Conservation (phyloP, 2,888 invertebrate genomes). For the Reticulitermes lucifugus region DNA sequence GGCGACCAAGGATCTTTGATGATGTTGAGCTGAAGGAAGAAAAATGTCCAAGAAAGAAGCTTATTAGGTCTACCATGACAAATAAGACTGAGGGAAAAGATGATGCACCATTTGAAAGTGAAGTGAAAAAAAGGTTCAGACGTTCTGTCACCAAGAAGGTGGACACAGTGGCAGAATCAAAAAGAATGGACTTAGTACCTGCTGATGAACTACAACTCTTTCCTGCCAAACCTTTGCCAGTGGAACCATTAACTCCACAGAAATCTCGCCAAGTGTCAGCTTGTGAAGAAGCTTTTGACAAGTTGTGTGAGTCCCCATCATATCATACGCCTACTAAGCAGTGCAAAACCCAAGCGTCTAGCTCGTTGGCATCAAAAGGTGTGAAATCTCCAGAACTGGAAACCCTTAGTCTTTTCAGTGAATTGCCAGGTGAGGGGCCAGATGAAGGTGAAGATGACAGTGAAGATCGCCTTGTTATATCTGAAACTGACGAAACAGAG, state of each 20-base stretch:
- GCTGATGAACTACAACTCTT: conserved; percentile 52
- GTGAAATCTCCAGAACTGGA: conserved; percentile 47
- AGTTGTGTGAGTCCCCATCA: conserved; percentile 65
- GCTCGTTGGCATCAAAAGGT: neutral
- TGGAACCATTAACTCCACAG: conserved; percentile 28
- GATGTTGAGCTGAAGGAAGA: conserved; percentile 55
- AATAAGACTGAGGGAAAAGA: conserved; percentile 54
- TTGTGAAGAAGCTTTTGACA: conserved; percentile 66
- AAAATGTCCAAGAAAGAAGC: conserved; percentile 62
- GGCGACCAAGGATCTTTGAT: conserved; percentile 45
- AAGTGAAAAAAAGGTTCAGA: conserved; percentile 57
- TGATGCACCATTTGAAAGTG: conserved; percentile 53
- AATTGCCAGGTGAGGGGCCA: conserved; percentile 62
- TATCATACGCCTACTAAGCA: conserved; percentile 64
- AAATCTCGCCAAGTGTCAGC: conserved; percentile 55
- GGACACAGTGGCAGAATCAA: conserved; percentile 54
- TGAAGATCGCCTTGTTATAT: conserved; percentile 70
- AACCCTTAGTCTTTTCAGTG: conserved; percentile 59
- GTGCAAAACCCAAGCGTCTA: conserved; percentile 4
- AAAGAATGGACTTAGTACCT: conserved; percentile 35
- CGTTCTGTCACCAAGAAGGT: conserved; percentile 57
- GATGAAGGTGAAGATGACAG: conserved; percentile 63
- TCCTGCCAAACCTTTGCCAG: conserved; percentile 5
- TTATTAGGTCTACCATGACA: conserved; percentile 55
- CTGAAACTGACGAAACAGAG: conserved; percentile 73